A percentile compares a stretch with the other conserved stretches of the same genome.
These are phyloP conservation scores for Petrolisthes manimaculis DNA, from an alignment of 2,888 invertebrate genomes.

Conservation along the genomic window DNA sequence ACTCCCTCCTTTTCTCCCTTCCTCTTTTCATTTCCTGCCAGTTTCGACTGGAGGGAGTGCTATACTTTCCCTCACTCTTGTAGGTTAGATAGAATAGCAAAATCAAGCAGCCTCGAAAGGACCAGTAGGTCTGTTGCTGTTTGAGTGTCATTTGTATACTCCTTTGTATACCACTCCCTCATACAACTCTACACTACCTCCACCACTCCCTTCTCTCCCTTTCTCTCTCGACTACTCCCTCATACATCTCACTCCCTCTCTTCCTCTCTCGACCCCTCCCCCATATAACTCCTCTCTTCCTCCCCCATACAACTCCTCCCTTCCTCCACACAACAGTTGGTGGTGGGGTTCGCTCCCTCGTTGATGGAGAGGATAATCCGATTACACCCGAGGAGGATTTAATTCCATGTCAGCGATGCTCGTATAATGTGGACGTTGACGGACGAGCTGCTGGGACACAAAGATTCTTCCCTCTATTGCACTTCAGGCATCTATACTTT, in stretches of 20 bases:
- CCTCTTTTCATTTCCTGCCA: neutral
- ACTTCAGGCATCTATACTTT: too few species aligned
- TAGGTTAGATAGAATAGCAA: too few species aligned
- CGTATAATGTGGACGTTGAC: conserved; percentile 57
- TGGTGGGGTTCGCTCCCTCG: conserved; percentile 46
- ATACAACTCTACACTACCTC: neutral
- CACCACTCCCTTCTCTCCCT: neutral
- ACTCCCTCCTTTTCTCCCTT: neutral
- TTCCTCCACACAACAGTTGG: conserved; percentile 54
- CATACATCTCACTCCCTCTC: neutral
- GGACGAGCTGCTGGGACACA: conserved; percentile 39
- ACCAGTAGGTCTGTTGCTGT: too few species aligned
- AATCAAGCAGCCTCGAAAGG: too few species aligned
- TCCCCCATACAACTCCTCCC: neutral
- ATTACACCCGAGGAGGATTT: conserved; percentile 59
- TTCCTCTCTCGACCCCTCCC: neutral
- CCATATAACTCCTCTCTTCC: neutral
- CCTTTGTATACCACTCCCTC: neutral
- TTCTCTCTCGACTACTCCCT: neutral
- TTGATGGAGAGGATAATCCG: conserved; percentile 61
- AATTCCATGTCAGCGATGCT: conserved; percentile 60
- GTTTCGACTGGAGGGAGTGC: too few species aligned
- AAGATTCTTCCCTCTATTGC: conserved; percentile 25
- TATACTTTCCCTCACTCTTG: too few species aligned
- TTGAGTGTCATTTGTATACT: neutral